Base-by-base conservation (phyloP, 1,140 invertebrate species). In the Lordiphosa clarofinis region DNA sequence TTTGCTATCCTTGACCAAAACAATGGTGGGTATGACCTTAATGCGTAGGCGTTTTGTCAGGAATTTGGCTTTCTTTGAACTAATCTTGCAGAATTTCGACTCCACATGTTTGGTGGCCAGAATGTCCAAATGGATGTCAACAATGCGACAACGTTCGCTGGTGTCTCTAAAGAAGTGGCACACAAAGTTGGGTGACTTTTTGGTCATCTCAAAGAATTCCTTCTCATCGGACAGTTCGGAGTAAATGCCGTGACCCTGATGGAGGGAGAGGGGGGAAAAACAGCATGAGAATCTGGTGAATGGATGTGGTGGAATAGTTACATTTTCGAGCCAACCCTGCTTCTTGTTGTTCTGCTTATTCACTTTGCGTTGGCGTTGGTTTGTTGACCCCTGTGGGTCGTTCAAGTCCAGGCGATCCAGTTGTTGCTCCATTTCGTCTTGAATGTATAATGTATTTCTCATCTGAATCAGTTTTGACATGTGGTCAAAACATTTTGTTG, bases 51-150 rank as follows among this genome's bases (percentile, higher is more conserved):
- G 93, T 71, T 95, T 94, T 90, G 94, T 93, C 6, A 99, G 90
- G 90, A 99, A 99, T 1, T 95, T 96, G 63, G 94, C 94, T 78
- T 96, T 94, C 86, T 98, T 96, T 4, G 94, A 98, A 90, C 98
- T 94, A 21, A 99, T 90, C 90, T 98, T 98, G 33, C 95, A 93
- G 89, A 99, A 99, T 88, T 93, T 93, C 0, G 96, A 94, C 91
- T 99, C 97, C 10, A 99, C 81, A 84, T 99, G 97, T 82, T 96
- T 96, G 54, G 91, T 92, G 5, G 96, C 95, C 4, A 99, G 89
- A 15, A 94, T 91, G 84, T 94, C 94, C 4, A 99, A 90, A 90
- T 99, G 98, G 91, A 96, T 97, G 89, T 99, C 97, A 1, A 97
- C 93, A 78, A 99, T 98, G 89, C 95, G 94, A 88, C 96, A 98